phyloP scores from a whole-genome alignment of 2,113 vertebrate species.

The Corythornis cristatus region DNA sequence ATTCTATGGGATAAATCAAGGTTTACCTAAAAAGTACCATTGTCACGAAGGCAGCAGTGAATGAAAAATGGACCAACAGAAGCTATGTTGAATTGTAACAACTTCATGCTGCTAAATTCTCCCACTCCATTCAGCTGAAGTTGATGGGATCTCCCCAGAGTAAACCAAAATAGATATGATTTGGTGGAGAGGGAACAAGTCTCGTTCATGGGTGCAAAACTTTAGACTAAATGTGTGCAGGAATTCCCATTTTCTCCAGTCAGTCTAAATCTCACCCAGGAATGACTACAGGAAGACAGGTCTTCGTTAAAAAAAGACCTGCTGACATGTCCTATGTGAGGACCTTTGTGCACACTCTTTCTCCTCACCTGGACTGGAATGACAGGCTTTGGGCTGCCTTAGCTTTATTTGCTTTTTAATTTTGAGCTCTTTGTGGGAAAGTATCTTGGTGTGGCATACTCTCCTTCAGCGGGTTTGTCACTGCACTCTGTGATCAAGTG shows the following conservation, averaged over 20 bases:
- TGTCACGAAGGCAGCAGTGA: neutral
- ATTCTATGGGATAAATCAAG: neutral
- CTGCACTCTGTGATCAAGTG: neutral
- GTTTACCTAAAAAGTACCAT: neutral
- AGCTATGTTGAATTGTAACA: neutral
- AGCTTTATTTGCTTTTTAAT: neutral
- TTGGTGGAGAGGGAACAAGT: neutral
- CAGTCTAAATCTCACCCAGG: neutral
- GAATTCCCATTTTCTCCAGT: neutral
- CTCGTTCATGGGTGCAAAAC: neutral
- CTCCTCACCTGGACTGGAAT: neutral
- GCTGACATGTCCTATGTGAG: neutral
- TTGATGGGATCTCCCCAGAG: neutral
- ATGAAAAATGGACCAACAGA: neutral
- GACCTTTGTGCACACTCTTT: fast-evolving
- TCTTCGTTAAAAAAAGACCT: neutral
- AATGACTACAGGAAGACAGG: neutral
- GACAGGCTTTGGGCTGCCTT: neutral
- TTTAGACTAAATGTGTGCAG: neutral
- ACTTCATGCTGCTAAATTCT: neutral
- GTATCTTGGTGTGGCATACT: neutral
- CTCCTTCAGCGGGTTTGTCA: neutral
- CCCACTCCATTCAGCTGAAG: neutral
- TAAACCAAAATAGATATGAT: neutral
- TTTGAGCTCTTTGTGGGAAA: neutral